Evolutionary conservation across 30 jellyfish, hydroid and myxozoan genomes (phyloP).

Genomic region (Aurelia sp.): DNA sequence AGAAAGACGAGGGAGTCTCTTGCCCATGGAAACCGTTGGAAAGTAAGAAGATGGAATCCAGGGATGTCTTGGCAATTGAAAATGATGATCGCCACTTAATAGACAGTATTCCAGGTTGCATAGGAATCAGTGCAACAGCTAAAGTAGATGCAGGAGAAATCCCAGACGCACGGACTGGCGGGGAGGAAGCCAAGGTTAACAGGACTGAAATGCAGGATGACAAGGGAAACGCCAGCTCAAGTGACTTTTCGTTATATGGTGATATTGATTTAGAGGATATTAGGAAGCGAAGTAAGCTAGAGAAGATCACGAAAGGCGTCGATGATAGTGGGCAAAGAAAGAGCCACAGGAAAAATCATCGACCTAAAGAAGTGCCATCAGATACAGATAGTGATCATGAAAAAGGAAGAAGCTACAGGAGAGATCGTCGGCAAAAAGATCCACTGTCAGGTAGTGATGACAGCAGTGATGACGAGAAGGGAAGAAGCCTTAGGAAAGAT

Average conservation of each 20-base stretch:
- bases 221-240: slow-evolving; percentile 19
- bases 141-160: too few relatives aligned
- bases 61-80: too few relatives aligned
- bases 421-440: not conserved
- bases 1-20: too few relatives aligned
- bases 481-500: not conserved
- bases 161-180: not conserved
- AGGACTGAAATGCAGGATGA: not conserved
- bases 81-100: too few relatives aligned
- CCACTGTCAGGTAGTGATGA: not conserved
- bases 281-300: not conserved
- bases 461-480: not conserved
- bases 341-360: not conserved
- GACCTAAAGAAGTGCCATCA: not conserved
- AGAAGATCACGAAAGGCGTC: not conserved
- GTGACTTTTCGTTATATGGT: slow-evolving; percentile 49
- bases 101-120: too few relatives aligned
- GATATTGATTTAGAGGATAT: slow-evolving; percentile 33
- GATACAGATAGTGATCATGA: not conserved
- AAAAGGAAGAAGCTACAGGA: not conserved
- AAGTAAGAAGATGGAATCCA: too few relatives aligned
- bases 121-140: too few relatives aligned
- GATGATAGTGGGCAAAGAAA: not conserved
- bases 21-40: too few relatives aligned
- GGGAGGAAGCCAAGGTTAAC: not conserved